Evolutionary conservation across 1,140 invertebrate genomes (phyloP).

Genomic region (Rhagoletis zephyria): DNA sequence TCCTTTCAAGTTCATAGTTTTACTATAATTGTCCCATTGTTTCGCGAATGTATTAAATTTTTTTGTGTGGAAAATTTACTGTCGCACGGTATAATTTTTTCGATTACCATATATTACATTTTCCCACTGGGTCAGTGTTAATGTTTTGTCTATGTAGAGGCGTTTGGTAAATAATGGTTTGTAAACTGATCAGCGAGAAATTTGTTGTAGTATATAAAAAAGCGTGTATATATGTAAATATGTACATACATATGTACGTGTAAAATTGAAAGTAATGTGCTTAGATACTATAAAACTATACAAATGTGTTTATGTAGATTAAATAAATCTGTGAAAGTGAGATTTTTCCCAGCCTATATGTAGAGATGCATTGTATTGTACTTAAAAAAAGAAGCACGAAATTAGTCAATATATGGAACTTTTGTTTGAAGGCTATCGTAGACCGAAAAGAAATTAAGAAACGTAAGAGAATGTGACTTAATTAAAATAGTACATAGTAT

Average conservation of each 20-base stretch:
- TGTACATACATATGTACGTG: background rate
- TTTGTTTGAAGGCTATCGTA: background rate
- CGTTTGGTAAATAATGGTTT: slow-evolving; percentile 35
- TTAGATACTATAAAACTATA: background rate
- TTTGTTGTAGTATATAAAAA: too few relatives aligned
- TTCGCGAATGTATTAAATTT: too few relatives aligned
- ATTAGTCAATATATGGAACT: background rate
- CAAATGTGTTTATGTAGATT: background rate
- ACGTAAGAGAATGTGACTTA: too few relatives aligned
- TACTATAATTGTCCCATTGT: too few relatives aligned
- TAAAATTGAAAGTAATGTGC: slow-evolving; percentile 35
- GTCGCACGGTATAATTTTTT: too few relatives aligned
- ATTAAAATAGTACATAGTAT: too few relatives aligned
- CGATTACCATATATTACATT: too few relatives aligned
- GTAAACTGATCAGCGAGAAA: background rate
- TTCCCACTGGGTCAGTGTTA: background rate
- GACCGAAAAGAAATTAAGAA: too few relatives aligned
- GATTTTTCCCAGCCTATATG: background rate
- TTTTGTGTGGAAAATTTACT: too few relatives aligned
- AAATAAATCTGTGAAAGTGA: background rate
- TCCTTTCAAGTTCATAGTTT: too few relatives aligned
- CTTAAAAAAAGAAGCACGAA: too few relatives aligned
- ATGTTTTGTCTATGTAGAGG: background rate
- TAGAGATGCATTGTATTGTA: background rate
- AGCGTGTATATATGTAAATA: too few relatives aligned